These are phyloP conservation scores for Falco punctatus DNA, from an alignment of 2,113 vertebrate species.

Conservation along the genomic window DNA sequence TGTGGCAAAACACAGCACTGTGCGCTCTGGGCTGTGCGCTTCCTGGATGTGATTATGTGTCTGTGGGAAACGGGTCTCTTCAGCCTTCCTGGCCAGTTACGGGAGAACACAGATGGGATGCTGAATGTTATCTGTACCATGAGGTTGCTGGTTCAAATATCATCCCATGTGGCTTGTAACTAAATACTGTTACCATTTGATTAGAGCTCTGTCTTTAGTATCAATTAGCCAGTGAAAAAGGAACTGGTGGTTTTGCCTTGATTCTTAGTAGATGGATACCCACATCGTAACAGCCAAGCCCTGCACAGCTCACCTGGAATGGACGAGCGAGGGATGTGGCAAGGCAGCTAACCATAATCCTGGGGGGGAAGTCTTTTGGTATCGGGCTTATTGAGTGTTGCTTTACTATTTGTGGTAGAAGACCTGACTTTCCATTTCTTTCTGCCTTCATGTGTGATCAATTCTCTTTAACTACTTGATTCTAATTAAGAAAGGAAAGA, in stretches of 20 bases:
- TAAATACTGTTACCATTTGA: background rate
- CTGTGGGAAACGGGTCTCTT: conserved; percentile 12
- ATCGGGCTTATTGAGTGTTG: background rate
- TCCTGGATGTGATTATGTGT: conserved; percentile 1
- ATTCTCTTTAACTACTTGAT: background rate
- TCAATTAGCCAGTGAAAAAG: background rate
- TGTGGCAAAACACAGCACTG: background rate
- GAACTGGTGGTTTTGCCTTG: background rate
- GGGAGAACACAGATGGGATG: background rate
- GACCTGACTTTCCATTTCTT: background rate
- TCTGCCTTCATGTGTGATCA: background rate
- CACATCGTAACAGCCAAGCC: background rate
- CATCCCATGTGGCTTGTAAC: background rate
- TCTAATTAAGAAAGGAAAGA: background rate
- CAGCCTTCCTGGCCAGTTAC: background rate
- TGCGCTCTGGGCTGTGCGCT: background rate
- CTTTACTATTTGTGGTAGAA: background rate
- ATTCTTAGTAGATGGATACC: background rate
- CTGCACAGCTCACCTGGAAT: accelerated
- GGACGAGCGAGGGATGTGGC: background rate
- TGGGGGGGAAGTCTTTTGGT: background rate
- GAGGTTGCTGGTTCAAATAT: background rate
- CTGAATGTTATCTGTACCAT: background rate
- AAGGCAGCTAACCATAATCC: background rate
- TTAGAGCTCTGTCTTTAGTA: background rate